Percentiles rank a stretch among this genome's conserved stretches.
Evolutionary conservation across 2,113 vertebrate species (phyloP).

Genomic region (Geothlypis trichas): DNA sequence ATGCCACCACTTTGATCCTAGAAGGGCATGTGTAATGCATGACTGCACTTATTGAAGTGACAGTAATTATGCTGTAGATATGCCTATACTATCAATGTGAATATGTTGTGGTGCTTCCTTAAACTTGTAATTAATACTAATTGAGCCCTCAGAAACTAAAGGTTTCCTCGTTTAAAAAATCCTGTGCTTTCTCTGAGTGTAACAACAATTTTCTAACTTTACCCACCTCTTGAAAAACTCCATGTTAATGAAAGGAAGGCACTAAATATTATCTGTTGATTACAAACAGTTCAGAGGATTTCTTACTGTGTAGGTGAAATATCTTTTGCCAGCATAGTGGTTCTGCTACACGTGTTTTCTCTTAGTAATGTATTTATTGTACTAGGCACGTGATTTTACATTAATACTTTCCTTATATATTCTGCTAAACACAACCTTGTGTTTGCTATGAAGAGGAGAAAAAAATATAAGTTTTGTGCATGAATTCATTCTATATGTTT

Average conservation of each 20-base stretch:
- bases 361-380: neutral
- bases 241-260: neutral
- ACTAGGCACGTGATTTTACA: neutral
- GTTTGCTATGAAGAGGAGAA: neutral
- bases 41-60: constrained; percentile 28
- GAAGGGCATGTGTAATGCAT: neutral
- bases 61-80: constrained; percentile 45
- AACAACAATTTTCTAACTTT: neutral
- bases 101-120: constrained; percentile 38
- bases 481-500: neutral
- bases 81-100: constrained; percentile 25
- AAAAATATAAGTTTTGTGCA: neutral
- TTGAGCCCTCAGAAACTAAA: neutral
- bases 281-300: neutral
- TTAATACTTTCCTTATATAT: neutral
- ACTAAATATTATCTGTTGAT: neutral
- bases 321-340: neutral
- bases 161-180: neutral
- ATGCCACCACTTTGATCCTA: neutral
- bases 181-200: neutral
- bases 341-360: neutral
- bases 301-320: neutral
- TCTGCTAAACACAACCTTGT: neutral
- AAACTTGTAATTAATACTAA: constrained; percentile 60
- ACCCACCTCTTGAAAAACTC: neutral